Base-by-base conservation (phyloP, 1,140 invertebrate genomes). In the Drosophila nigrodunni region DNA sequence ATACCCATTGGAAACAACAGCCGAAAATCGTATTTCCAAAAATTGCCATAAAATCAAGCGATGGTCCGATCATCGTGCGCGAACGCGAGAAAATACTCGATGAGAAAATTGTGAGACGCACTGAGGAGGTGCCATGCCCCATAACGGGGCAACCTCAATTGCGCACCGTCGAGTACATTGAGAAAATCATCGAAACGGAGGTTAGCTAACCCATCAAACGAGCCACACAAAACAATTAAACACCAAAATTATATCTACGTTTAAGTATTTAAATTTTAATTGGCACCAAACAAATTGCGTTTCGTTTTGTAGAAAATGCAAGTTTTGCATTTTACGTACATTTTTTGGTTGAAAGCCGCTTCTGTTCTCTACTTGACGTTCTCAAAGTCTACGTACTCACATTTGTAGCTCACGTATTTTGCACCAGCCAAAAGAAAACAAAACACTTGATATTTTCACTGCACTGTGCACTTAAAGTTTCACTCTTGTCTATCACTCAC, bases 111-210 rank as follows among this genome's bases (percentile, higher is more conserved):
- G 96, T 96, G 78, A 94, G 95, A 68, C 95, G 96, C 93, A 97
- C 97, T 61, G 97, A 98, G 93, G 97, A 98, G 93, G 97, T 96
- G 93, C 93, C 97, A 81, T 97, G 97, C 93, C 96, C 97, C 82
- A 93, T 95, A 74, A 97, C 96, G 71, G 97, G 97, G 82, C 96
- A 96, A 93, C 95, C 95, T 92, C 96, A 96, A 93, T 95, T 98
- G 79, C 94, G 97, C 94, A 98, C 97, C 65, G 95, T 98, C 92
- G 96, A 98, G 95, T 97, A 97, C 94, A 96, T 97, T 94, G 97
- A 98, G 94, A 98, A 98, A 95, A 95, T 97, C 93, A 97, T 98
- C 93, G 97, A 98, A 94, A 97, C 96, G 95, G 97, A 98, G 97
- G 97, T 98, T 97, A 92, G 91, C 57, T 46, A 64, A 75, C 18